A percentile compares a stretch with the other conserved stretches of the same genome.
Evolutionary conservation across 2,113 vertebrate species (phyloP).

Genomic region (Thymallus thymallus): DNA sequence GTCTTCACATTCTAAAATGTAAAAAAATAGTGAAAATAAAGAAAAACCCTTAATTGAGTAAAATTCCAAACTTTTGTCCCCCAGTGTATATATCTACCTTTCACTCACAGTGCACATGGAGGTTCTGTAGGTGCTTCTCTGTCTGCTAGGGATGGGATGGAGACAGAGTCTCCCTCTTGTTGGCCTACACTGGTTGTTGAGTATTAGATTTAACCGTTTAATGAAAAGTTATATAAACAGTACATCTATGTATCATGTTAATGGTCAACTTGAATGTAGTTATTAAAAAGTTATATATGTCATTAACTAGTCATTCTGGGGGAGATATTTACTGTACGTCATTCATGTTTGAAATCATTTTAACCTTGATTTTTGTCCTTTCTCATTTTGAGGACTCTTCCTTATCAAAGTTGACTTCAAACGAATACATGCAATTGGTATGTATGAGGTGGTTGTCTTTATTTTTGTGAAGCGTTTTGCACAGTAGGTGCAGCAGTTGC

Average conservation of each 20-base stretch:
- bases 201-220: neutral
- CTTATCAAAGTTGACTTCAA: slow-evolving; percentile 83
- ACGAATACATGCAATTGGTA: slow-evolving; percentile 85
- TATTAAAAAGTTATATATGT: neutral
- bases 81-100: slow-evolving; percentile 28
- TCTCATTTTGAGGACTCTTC: slow-evolving; percentile 81
- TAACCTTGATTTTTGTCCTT: slow-evolving; percentile 76
- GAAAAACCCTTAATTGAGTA: too few relatives aligned
- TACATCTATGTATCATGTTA: neutral
- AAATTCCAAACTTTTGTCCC: too few relatives aligned
- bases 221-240: neutral
- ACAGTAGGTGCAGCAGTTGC: slow-evolving; percentile 60
- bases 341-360: slow-evolving; percentile 66
- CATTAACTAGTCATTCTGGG: slow-evolving; percentile 36
- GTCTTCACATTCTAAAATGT: too few relatives aligned
- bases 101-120: slow-evolving; percentile 55
- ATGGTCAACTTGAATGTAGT: neutral
- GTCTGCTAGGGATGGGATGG: slow-evolving; percentile 46
- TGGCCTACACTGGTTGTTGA: slow-evolving; percentile 80
- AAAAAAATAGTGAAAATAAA: too few relatives aligned
- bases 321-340: slow-evolving; percentile 49
- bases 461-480: slow-evolving; percentile 53
- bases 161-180: slow-evolving; percentile 80
- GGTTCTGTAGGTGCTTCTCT: slow-evolving; percentile 61
- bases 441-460: slow-evolving; percentile 70